Evolutionary conservation across 2,888 invertebrate species (phyloP).

Genomic region (Aphelenchoides bicaudatus): DNA sequence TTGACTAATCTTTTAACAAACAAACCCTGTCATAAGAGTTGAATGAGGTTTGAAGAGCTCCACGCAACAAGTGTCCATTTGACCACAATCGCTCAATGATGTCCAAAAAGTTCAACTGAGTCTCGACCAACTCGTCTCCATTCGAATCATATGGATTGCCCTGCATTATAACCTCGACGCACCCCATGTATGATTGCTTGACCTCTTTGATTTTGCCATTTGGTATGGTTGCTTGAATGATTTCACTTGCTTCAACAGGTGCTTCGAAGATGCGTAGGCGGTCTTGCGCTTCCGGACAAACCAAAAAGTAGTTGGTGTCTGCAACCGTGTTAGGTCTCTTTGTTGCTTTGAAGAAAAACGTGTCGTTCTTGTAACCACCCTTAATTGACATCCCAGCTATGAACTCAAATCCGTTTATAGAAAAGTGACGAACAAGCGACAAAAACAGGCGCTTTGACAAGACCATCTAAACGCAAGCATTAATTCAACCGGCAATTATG

Average conservation of each 20-base stretch:
- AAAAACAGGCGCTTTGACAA: constrained; percentile 16
- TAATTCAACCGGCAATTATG: neutral
- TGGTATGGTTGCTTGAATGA: constrained; percentile 9
- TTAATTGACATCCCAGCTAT: neutral
- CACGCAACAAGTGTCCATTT: constrained; percentile 10
- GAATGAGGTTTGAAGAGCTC: constrained; percentile 14
- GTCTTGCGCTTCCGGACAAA: constrained; percentile 12
- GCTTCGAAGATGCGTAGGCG: constrained; percentile 19
- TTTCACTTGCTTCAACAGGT: constrained; percentile 9
- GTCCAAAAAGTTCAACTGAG: constrained; percentile 18
- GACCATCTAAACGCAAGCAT: constrained; percentile 8
- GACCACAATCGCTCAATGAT: constrained; percentile 5
- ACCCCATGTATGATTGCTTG: constrained; percentile 22
- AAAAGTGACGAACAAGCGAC: constrained; percentile 17
- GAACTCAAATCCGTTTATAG: constrained; percentile 13
- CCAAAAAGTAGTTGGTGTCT: constrained; percentile 14
- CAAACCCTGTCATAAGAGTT: constrained; percentile 15
- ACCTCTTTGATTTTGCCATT: neutral
- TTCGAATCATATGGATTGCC: constrained; percentile 18
- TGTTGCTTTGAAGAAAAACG: constrained; percentile 17
- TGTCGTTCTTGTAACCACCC: constrained; percentile 15
- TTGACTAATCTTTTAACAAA: neutral
- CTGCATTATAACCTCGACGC: constrained; percentile 13
- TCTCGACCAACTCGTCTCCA: neutral
- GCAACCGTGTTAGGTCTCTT: neutral